phyloP scores from a whole-genome alignment of 2,113 vertebrate genomes.

The Romanogobio albipinnatus region DNA sequence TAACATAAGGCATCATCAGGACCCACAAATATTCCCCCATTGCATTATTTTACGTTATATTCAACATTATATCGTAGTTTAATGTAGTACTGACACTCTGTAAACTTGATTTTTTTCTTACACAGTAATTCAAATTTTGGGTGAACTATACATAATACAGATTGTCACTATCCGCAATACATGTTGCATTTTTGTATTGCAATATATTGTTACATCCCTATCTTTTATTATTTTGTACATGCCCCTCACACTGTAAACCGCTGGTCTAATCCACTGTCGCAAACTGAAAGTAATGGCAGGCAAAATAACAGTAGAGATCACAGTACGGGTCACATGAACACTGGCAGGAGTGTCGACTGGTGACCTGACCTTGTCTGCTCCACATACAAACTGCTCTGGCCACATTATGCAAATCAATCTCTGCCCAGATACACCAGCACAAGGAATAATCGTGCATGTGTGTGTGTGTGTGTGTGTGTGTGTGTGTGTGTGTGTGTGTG shows the following conservation, averaged over 20 bases:
- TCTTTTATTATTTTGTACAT: not conserved
- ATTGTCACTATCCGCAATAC: too few species aligned
- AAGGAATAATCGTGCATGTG: conserved; percentile 76
- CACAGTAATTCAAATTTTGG: too few species aligned
- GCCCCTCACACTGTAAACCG: not conserved
- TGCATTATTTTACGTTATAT: too few species aligned
- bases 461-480: not conserved
- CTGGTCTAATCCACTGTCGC: not conserved
- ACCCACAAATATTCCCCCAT: too few species aligned
- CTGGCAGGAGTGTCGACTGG: conserved; percentile 83
- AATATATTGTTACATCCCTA: too few species aligned
- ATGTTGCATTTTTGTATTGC: too few species aligned
- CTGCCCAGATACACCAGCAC: conserved; percentile 78
- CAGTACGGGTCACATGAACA: conserved; percentile 88
- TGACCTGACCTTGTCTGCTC: conserved; percentile 84
- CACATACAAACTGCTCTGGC: conserved; percentile 68
- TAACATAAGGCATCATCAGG: too few species aligned
- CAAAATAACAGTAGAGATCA: conserved; percentile 84
- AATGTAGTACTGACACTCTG: too few species aligned
- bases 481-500: not conserved
- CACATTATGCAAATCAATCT: conserved; percentile 88
- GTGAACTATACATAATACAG: too few species aligned
- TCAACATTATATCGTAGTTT: too few species aligned
- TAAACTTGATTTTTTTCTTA: too few species aligned
- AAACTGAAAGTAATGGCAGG: conserved; percentile 81